These are phyloP conservation scores for Eumacrocentrus americanus DNA, from an alignment of 2,888 invertebrate genomes.

Conservation along the genomic window DNA sequence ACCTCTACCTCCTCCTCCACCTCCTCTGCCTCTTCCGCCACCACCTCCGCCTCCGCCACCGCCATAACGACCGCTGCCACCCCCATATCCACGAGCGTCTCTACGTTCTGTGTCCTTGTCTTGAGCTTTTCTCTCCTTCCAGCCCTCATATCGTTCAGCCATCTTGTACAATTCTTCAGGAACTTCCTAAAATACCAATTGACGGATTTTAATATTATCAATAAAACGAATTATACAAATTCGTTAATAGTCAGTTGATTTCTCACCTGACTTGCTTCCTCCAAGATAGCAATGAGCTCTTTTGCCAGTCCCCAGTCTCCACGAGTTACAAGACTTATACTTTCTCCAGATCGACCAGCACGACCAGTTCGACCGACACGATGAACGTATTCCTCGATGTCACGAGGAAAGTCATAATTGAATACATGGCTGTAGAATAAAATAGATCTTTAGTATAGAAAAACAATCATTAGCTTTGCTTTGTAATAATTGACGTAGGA, in stretches of 20 bases:
- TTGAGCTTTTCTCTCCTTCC: conserved; percentile 69
- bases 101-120: conserved; percentile 63
- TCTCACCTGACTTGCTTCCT: conserved; percentile 78
- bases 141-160: conserved; percentile 75
- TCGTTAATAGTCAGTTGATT: conserved; percentile 12
- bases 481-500: conserved; percentile 12
- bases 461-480: conserved; percentile 3
- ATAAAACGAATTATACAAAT: conserved; percentile 15
- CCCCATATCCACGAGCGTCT: conserved; percentile 58
- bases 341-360: conserved; percentile 84
- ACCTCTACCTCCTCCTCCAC: conserved; percentile 34
- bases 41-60: conserved; percentile 42
- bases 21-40: conserved; percentile 31
- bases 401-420: conserved; percentile 91
- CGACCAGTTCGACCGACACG: conserved; percentile 95
- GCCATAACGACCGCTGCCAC: conserved; percentile 45
- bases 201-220: conserved; percentile 5
- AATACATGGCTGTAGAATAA: conserved; percentile 73
- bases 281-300: conserved; percentile 82
- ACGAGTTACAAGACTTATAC: conserved; percentile 81
- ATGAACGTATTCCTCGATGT: conserved; percentile 96
- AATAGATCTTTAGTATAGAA: not conserved
- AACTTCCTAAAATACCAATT: conserved; percentile 66
- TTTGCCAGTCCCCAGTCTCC: conserved; percentile 83
- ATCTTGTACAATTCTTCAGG: conserved; percentile 77